Evolutionary conservation across 2,888 invertebrate genomes (phyloP), one percentile per base, ranked within the genome.

Genomic region (Eretmocerus hayati): DNA sequence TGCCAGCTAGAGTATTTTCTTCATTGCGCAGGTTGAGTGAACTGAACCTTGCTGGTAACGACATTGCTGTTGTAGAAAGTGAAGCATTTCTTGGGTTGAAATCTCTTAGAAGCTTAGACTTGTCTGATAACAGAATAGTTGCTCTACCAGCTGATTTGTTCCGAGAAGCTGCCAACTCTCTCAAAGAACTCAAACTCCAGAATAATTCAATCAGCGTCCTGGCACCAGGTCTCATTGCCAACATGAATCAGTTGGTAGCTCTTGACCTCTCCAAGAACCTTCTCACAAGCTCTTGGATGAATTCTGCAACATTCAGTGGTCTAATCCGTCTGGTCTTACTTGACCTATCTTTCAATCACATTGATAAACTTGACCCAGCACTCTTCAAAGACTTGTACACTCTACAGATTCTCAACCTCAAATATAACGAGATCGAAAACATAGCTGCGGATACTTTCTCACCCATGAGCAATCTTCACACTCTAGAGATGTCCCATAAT

Each of bases 401-500:
- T 0, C 75, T 93, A 55, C 93, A 93, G 74, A 90, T 92, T 61
- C 76, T 93, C 45, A 90, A 91, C 68, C 75, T 93, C 54, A 86
- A 88, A 60, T 83, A 87, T 71, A 93, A 93, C 72, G 81, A 84
- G 69, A 76, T 93, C 54, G 88, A 89, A 66, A 84, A 79, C 47
- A 86, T 93, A 59, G 86, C 87, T 6, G 87, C 90, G 6, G 88
- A 90, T 62, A 88, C 91, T 2, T 93, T 93, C 70, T 81, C 90
- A 32, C 87, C 90, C 4, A 87, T 92, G 85, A 91, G 89, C 68
- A 93, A 93, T 74, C 76, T 93, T 53, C 92, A 93, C 72, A 91
- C 91, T 13, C 75, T 93, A 58, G 81, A 90, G 51, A 76, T 93
- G 58, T 89, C 90, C 3, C 85, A 85, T 71, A 93, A 93, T 74